phyloP scores from a whole-genome alignment of 1,140 invertebrate species.

The Venturia canescens region DNA sequence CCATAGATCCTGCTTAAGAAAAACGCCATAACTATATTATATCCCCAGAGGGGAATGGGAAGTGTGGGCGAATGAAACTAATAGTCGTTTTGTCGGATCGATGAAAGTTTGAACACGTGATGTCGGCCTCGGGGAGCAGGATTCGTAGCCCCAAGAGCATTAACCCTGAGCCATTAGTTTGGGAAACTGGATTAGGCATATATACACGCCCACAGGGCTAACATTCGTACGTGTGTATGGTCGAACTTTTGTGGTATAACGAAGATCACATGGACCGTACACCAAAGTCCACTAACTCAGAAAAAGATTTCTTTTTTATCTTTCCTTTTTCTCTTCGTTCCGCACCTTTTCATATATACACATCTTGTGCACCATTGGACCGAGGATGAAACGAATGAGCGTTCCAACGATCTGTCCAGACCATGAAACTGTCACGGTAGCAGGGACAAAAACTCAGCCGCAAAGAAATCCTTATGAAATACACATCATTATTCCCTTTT shows the following conservation, averaged over 20 bases:
- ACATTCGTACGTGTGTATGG: neutral
- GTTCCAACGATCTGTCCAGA: neutral
- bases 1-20: neutral
- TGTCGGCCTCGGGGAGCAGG: conserved; percentile 7
- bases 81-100: conserved; percentile 32
- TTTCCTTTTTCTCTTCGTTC: neutral
- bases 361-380: neutral
- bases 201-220: conserved; percentile 7
- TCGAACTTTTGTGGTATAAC: neutral
- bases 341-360: neutral
- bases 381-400: conserved; percentile 11
- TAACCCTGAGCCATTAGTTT: conserved; percentile 15
- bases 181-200: conserved; percentile 24
- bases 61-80: neutral
- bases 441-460: conserved; percentile 5
- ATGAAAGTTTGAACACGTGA: conserved; percentile 31
- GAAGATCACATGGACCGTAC: neutral
- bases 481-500: conserved; percentile 21
- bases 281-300: neutral
- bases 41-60: neutral
- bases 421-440: conserved; percentile 5
- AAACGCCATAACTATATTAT: neutral
- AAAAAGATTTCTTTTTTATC: neutral
- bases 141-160: conserved; percentile 27
- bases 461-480: conserved; percentile 13